Evolutionary conservation across 2,797 vertebrate genomes (phyloP), one percentile per base, ranked within the genome.

Genomic region (Prunella strophiata): DNA sequence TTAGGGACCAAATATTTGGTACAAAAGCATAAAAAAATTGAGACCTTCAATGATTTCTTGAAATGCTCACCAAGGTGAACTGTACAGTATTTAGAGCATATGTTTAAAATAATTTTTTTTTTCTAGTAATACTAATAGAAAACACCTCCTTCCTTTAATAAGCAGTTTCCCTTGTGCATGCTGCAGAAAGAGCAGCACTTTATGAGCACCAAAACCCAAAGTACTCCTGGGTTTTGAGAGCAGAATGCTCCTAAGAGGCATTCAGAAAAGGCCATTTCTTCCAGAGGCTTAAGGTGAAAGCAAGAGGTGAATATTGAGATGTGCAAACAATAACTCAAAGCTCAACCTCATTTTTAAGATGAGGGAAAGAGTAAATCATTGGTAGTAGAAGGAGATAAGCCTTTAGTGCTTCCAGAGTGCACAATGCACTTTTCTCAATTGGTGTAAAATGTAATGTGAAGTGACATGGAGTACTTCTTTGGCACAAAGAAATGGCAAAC

Each of bases 61-160:
- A 51, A 47, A 7, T 25, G 10, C 2, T 82, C 0, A 1, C 40
- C 8, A 4, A 2, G 4, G 13, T 15, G 13, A 10, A 43, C 10
- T 8, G 4, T 25, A 8, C 0, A 2, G 11, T 32, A 32, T 89
- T 87, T 70, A 22, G 8, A 38, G 45, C 38, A 32, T 10, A 5
- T 15, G 51, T 61, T 89, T 65, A 16, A 75, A 84, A 62, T 0
- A 16, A 1, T 16, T 2, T 0, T 22, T 51, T 68, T 27, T 30
- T 71, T 61, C 16, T 29, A 7, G 3, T n/a, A 23, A 59, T 74
- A 8, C 11, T 51, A 1, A 6, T 14, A 13, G 32, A 2, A 25
- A 27, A 15, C 6, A 11, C 1, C 1, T 9, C 3, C 22, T 0
- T 11, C 48, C 9, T 42, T 47, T 38, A 58, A 7, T 11, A 32